Percentiles rank a stretch among this genome's conserved stretches.
Conservation (phyloP, 2,888 invertebrate genomes). For the Rhodophaea formosa region DNA sequence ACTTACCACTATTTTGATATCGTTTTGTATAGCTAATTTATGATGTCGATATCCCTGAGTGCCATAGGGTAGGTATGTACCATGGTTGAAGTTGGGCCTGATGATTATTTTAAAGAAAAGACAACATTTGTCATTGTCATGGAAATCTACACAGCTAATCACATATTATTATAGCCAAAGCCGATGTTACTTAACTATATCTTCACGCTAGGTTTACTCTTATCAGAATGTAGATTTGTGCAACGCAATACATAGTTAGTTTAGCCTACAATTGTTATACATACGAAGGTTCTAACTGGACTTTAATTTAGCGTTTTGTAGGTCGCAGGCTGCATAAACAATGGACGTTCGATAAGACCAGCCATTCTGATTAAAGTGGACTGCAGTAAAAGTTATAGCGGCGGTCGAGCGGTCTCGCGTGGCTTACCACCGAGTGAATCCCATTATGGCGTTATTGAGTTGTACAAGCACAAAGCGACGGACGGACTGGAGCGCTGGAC, state of each 20-base stretch:
- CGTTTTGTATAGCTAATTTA: too few relatives aligned
- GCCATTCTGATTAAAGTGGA: constrained; percentile 26
- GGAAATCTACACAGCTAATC: not conserved
- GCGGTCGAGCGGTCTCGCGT: constrained; percentile 57
- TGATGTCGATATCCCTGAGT: too few relatives aligned
- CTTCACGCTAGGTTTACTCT: not conserved
- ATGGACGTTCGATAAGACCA: constrained; percentile 51
- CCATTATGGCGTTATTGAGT: constrained; percentile 75
- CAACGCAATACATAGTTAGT: not conserved
- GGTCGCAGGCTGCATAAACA: constrained; percentile 52
- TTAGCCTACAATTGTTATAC: not conserved
- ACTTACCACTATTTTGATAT: too few relatives aligned
- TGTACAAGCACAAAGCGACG: constrained; percentile 57
- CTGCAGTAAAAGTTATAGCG: constrained; percentile 45
- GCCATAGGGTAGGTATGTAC: too few relatives aligned
- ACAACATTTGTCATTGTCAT: not conserved
- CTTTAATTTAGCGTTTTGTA: constrained; percentile 38
- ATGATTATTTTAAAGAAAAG: too few relatives aligned
- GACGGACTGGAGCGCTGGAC: constrained; percentile 35
- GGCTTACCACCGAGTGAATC: constrained; percentile 66
- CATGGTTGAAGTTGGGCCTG: too few relatives aligned
- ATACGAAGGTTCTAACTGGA: constrained; percentile 11
- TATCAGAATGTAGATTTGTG: not conserved
- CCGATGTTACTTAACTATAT: not conserved
- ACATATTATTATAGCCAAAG: not conserved